Base-by-base conservation (phyloP, 2,797 vertebrate species). In the Eptatretus atami region DNA sequence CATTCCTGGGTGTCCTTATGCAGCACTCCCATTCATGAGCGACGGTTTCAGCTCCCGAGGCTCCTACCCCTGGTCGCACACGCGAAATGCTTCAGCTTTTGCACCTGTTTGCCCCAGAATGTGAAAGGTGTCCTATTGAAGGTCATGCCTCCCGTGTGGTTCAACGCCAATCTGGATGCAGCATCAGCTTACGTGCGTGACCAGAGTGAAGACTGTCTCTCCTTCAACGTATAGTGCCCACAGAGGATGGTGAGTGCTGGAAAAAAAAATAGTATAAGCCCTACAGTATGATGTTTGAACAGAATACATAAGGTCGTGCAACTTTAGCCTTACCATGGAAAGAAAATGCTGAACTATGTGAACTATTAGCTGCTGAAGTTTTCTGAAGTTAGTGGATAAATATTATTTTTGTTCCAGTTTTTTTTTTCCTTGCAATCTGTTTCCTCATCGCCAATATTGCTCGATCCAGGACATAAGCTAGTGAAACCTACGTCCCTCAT, bases 61-160 rank as follows among this genome's bases (percentile, higher is more conserved):
- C 84, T 0, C 86, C 86, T 0, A 83, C 81, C 85, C 86, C 12
- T 88, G 84, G 84, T 79, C 80, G 63, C 82, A 83, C 70, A 79
- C 83, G 63, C 78, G 83, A 63, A 86, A 92, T 57, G 82, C 83
- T 74, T 87, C 83, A 1, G 78, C 79, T 69, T 86, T 90, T 6
- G 83, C 80, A n/a, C 82, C 84, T 0, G 86, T 86, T 65, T 92
- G 85, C 70, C 85, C 2, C 84, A 92, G 73, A 92, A 84, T 64
- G 73, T 87, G 63, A 81, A 86, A 13, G 85, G 82, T 4, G 82
- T 85, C 64, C 78, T 88, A 52, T 84, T 84, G 0, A 82, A 83
- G 66, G 82, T 92, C 53, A 92, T 92, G 86, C 77, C 88, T 13
- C 86, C 85, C 0, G 82, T 90, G 61, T 92, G 86, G 86, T 87